Evolutionary conservation across 2,888 invertebrate species (phyloP).

Genomic region (Limnephilus rhombicus): DNA sequence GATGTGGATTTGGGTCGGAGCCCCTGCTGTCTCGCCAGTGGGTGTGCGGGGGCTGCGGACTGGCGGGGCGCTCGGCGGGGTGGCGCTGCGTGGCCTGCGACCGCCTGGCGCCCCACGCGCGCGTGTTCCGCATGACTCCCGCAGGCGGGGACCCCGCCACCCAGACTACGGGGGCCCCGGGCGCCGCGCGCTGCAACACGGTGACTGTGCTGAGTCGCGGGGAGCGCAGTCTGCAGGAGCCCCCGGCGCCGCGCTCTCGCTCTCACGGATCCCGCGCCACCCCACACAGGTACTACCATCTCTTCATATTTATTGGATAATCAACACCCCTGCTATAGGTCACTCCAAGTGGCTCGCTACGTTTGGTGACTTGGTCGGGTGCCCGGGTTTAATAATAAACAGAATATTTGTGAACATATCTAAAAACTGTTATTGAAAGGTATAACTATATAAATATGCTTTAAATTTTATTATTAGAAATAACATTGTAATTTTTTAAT

Average conservation of each 20-base stretch:
- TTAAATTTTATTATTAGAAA: no score
- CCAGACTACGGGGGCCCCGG: slow-evolving; percentile 71
- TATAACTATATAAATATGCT: no score
- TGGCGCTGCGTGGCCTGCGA: slow-evolving; percentile 78
- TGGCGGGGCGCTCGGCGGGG: slow-evolving; percentile 76
- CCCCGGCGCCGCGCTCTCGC: slow-evolving; percentile 79
- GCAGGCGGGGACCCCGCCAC: slow-evolving; percentile 45
- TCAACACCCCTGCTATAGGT: no score
- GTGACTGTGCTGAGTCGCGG: slow-evolving; percentile 68
- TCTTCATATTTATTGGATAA: not conserved
- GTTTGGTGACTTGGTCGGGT: no score
- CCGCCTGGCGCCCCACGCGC: slow-evolving; percentile 75
- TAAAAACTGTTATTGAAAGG: no score
- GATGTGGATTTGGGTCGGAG: slow-evolving; percentile 77
- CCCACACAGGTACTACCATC: not conserved
- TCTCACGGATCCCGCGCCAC: slow-evolving; percentile 80
- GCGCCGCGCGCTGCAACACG: slow-evolving; percentile 76
- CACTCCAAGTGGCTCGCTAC: no score
- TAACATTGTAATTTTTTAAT: no score
- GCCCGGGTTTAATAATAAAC: no score
- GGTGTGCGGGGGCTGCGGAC: slow-evolving; percentile 74
- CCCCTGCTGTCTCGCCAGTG: slow-evolving; percentile 76
- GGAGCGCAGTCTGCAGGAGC: slow-evolving; percentile 63
- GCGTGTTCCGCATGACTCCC: slow-evolving; percentile 73
- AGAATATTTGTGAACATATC: no score